phyloP scores from a whole-genome alignment of 2,113 vertebrate genomes.

The Choloepus hoffmanni region DNA sequence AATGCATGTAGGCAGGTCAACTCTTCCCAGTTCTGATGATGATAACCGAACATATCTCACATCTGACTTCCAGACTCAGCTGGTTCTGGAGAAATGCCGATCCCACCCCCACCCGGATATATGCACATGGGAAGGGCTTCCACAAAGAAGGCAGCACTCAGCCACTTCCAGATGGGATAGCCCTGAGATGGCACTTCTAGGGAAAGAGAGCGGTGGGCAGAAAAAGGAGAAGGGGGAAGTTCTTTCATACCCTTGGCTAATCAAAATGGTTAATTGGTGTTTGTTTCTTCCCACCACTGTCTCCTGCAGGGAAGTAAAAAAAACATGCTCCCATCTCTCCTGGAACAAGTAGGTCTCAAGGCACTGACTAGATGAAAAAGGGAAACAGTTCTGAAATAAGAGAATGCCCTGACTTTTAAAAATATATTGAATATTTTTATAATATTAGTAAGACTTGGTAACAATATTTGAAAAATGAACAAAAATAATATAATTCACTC shows the following conservation, averaged over 20 bases:
- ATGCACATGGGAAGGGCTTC: neutral
- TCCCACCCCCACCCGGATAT: neutral
- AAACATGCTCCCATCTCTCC: neutral
- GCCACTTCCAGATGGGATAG: neutral
- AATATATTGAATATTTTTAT: neutral
- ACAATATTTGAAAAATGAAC: neutral
- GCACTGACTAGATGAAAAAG: neutral
- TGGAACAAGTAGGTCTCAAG: neutral
- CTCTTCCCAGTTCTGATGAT: neutral
- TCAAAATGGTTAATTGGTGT: neutral
- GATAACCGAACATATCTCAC: neutral
- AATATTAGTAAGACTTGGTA: neutral
- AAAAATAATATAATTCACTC: neutral
- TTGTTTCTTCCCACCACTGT: neutral
- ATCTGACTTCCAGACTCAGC: neutral
- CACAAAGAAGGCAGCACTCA: neutral
- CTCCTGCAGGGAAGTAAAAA: neutral
- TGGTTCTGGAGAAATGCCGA: neutral
- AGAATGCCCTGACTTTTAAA: neutral
- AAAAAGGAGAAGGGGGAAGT: neutral
- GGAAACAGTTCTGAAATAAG: neutral
- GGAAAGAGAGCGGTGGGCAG: neutral
- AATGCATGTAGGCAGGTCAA: neutral
- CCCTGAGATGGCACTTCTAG: neutral
- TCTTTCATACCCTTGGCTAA: neutral